These are phyloP conservation scores for Eurystomus gularis DNA, from an alignment of 2,113 vertebrate genomes.

Conservation along the genomic window DNA sequence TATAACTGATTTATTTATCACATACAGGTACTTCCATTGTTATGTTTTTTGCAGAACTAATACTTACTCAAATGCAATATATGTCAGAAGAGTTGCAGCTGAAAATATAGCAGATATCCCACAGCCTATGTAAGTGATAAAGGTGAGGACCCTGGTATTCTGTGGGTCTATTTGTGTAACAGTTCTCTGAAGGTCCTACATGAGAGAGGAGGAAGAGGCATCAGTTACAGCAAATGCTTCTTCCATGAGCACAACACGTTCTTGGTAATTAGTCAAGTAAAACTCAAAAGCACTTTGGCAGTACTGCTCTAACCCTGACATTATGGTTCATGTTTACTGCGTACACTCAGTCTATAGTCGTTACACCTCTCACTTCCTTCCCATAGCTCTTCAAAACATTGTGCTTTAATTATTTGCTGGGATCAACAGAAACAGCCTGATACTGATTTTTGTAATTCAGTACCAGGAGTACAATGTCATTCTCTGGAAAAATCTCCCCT, in stretches of 20 bases:
- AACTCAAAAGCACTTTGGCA: not conserved
- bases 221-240: not conserved
- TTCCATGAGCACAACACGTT: not conserved
- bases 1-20: not conserved
- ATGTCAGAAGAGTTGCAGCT: conserved; percentile 92
- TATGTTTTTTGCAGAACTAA: not conserved
- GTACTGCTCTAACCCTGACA: not conserved
- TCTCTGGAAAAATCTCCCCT: not conserved
- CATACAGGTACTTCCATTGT: not conserved
- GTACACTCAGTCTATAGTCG: not conserved
- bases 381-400: conserved; percentile 23
- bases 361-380: conserved; percentile 56
- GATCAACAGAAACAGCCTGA: not conserved
- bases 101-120: conserved; percentile 94
- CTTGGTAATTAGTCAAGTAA: not conserved
- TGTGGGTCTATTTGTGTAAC: conserved; percentile 70
- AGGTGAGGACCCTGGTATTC: conserved; percentile 86
- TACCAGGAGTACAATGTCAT: not conserved
- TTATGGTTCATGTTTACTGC: not conserved
- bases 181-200: conserved; percentile 84
- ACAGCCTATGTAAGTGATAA: conserved; percentile 93
- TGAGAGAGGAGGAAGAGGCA: not conserved
- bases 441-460: not conserved
- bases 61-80: conserved; percentile 95
- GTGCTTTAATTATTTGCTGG: not conserved